phyloP scores from a whole-genome alignment of 2,113 vertebrate species.

The Protomyctophum bolini region DNA sequence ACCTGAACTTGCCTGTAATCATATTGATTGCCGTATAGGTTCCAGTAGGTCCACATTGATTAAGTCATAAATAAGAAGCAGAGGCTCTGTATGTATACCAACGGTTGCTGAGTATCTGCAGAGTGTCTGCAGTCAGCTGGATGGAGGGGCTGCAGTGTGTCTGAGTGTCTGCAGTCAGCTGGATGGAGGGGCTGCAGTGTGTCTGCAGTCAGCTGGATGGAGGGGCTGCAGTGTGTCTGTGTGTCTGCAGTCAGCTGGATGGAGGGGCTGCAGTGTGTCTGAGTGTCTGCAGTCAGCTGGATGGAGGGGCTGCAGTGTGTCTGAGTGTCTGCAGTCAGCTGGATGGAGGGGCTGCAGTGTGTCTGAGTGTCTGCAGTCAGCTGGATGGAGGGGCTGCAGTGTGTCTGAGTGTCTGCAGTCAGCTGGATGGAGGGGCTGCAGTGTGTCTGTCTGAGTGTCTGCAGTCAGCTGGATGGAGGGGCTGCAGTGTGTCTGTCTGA shows the following conservation, averaged over 20 bases:
- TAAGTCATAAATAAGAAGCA: slow-evolving; percentile 55
- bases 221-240: too few relatives aligned
- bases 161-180: slow-evolving; percentile 13
- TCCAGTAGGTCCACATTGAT: slow-evolving; percentile 55
- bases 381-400: slow-evolving; percentile 7
- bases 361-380: slow-evolving; percentile 14
- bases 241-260: slow-evolving; percentile 13
- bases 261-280: slow-evolving; percentile 7
- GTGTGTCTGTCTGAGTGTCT: too few relatives aligned
- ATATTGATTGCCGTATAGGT: slow-evolving; percentile 48
- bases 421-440: slow-evolving; percentile 8
- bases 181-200: background rate
- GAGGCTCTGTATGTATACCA: slow-evolving; percentile 14
- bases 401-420: slow-evolving; percentile 14
- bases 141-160: slow-evolving; percentile 8
- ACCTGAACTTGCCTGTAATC: slow-evolving; percentile 54
- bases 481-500: too few relatives aligned
- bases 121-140: slow-evolving; percentile 8
- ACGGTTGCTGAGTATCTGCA: too few relatives aligned
- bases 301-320: slow-evolving; percentile 8
- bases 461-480: slow-evolving; percentile 12
- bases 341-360: slow-evolving; percentile 8
- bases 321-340: slow-evolving; percentile 13
- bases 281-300: slow-evolving; percentile 12
- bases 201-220: slow-evolving; percentile 20